Conservation (phyloP, 2,113 vertebrate genomes). For the Lepisosteus oculatus region DNA sequence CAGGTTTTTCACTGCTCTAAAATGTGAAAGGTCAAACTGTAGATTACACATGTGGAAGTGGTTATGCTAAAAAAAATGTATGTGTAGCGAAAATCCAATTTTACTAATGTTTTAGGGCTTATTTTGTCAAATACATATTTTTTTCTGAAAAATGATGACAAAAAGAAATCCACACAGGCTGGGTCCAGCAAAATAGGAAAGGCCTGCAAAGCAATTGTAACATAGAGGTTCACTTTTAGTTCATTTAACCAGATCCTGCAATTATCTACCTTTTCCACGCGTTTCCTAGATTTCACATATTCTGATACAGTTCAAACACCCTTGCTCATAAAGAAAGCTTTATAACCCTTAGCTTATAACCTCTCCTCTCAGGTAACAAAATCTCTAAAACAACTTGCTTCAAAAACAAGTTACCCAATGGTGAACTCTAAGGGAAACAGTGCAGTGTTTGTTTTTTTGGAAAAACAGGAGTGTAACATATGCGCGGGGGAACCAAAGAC, state of each 20-base stretch:
- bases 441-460: neutral
- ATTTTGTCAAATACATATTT: neutral
- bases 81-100: neutral
- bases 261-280: neutral
- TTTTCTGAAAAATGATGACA: neutral
- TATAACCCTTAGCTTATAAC: constrained; percentile 4
- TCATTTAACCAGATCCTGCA: constrained; percentile 3
- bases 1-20: neutral
- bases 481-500: neutral
- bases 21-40: neutral
- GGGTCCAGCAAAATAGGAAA: neutral
- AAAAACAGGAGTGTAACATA: neutral
- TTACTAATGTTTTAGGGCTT: neutral
- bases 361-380: neutral
- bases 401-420: neutral
- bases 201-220: neutral
- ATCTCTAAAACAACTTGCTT: neutral
- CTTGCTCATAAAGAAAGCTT: neutral
- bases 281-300: constrained; percentile 9
- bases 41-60: neutral
- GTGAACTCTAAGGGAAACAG: neutral
- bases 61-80: neutral
- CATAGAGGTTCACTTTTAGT: neutral
- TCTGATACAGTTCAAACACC: constrained; percentile 8
- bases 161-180: neutral